Percentiles rank a stretch among this genome's conserved stretches.
Conservation (phyloP, 2,797 vertebrate genomes). For the Gymnopithys bicolor region DNA sequence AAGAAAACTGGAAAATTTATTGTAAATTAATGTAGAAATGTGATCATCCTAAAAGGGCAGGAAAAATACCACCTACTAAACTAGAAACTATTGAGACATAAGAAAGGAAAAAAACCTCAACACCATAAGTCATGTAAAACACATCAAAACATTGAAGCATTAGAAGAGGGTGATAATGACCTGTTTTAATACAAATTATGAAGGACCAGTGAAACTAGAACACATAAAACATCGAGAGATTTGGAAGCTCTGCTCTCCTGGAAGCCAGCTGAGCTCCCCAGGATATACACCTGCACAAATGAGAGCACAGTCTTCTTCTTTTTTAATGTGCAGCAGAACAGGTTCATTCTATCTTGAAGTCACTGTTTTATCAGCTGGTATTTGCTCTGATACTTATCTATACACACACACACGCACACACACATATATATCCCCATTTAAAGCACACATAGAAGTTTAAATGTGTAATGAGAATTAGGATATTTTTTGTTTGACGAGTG, state of each 20-base stretch:
- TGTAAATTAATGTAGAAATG: background rate
- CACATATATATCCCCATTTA: background rate
- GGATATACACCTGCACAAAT: background rate
- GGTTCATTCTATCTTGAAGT: background rate
- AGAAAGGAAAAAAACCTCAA: background rate
- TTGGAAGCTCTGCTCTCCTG: background rate
- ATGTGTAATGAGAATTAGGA: background rate
- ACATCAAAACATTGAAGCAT: background rate
- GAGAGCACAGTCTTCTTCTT: background rate
- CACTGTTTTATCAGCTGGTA: background rate
- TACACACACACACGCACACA: background rate
- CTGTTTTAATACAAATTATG: background rate
- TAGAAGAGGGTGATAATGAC: background rate
- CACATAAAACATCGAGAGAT: background rate
- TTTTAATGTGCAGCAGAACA: background rate
- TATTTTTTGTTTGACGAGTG: background rate
- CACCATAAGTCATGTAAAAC: background rate
- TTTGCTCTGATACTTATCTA: background rate
- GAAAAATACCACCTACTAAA: background rate
- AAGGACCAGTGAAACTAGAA: slow-evolving; percentile 24
- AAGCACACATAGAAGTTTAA: background rate
- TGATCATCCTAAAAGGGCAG: background rate
- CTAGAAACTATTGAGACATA: background rate
- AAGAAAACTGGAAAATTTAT: background rate
- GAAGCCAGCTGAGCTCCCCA: background rate